These are phyloP conservation scores for Fringilla coelebs DNA, from an alignment of 2,797 vertebrate genomes.

Conservation along the genomic window DNA sequence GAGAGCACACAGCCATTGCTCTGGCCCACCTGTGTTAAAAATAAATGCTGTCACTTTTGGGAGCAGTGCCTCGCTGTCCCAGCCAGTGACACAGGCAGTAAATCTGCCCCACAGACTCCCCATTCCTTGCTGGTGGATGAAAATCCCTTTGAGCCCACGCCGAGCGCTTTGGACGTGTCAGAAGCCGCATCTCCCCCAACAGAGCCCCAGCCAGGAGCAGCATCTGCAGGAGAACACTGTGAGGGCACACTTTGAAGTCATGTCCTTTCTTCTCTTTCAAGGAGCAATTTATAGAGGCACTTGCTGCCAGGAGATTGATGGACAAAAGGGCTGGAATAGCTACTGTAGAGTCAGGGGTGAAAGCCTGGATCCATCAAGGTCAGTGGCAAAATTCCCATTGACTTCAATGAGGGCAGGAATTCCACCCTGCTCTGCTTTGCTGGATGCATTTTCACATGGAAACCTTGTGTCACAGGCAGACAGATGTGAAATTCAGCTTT, in stretches of 20 bases:
- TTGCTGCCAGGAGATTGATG: neutral
- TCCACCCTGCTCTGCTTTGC: neutral
- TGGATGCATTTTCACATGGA: neutral
- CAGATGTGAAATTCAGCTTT: neutral
- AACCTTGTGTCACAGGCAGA: neutral
- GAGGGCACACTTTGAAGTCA: neutral
- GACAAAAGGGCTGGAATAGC: slow-evolving; percentile 19
- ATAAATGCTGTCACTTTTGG: neutral
- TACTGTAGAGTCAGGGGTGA: neutral
- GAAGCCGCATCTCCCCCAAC: fast-evolving
- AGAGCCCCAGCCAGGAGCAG: neutral
- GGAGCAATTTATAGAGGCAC: neutral
- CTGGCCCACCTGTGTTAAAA: fast-evolving
- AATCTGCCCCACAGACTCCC: neutral
- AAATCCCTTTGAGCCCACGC: fast-evolving
- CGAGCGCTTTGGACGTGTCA: fast-evolving
- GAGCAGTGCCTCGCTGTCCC: neutral
- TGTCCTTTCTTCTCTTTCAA: slow-evolving; percentile 19
- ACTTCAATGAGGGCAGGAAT: neutral
- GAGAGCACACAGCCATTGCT: neutral
- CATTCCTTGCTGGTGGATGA: neutral
- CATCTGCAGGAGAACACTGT: fast-evolving
- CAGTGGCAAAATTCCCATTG: neutral
- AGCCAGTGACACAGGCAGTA: neutral
- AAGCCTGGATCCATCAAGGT: slow-evolving; percentile 26